Conservation (phyloP, 1,140 invertebrate genomes). For the Piezodorus guildinii region DNA sequence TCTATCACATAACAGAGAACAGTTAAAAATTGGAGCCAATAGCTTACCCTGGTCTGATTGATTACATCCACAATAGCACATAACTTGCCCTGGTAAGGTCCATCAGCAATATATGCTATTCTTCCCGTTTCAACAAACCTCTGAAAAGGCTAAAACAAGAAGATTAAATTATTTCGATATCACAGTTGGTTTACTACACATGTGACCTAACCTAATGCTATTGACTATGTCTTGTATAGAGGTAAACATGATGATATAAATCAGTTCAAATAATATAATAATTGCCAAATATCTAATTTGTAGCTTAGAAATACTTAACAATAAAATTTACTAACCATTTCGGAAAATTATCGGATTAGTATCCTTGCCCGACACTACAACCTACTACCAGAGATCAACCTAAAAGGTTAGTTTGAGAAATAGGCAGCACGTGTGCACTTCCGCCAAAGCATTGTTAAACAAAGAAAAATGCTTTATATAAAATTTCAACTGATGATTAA, state of each 20-base stretch:
- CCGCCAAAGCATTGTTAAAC: too few relatives aligned
- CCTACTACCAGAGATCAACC: too few relatives aligned
- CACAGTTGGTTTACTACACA: neutral
- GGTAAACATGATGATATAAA: neutral
- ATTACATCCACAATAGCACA: constrained; percentile 91
- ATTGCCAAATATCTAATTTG: neutral
- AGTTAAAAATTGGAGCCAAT: neutral
- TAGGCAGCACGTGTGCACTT: too few relatives aligned
- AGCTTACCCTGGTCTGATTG: constrained; percentile 86
- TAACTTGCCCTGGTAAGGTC: constrained; percentile 79
- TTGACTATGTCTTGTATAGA: too few relatives aligned
- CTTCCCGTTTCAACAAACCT: constrained; percentile 94
- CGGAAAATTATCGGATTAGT: too few relatives aligned
- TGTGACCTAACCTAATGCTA: constrained; percentile 3
- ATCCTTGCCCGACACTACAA: too few relatives aligned
- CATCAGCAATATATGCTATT: constrained; percentile 84
- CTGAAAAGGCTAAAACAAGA: constrained; percentile 65
- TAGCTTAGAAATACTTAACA: neutral
- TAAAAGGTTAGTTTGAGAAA: too few relatives aligned
- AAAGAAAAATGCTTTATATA: too few relatives aligned
- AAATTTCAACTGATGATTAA: too few relatives aligned
- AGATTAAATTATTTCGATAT: constrained; percentile 3
- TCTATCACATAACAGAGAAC: too few relatives aligned
- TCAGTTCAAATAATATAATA: neutral
- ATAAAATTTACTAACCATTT: too few relatives aligned